These are phyloP conservation scores for Electrona antarctica DNA, from an alignment of 2,113 vertebrate genomes.

Conservation along the genomic window DNA sequence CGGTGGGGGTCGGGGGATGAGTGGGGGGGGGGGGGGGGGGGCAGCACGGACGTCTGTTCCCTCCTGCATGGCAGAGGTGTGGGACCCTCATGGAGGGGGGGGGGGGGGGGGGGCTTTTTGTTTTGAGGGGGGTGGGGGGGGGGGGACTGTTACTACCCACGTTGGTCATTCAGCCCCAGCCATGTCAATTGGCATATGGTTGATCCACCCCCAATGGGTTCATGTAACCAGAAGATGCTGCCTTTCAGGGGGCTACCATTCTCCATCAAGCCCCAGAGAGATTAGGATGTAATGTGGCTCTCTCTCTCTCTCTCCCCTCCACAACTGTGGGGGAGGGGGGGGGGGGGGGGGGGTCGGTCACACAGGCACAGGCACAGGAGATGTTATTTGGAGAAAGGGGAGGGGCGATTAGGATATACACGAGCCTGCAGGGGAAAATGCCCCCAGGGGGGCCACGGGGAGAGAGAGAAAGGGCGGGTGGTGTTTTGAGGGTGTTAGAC, in stretches of 20 bases:
- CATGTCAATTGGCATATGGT: slow-evolving; percentile 96
- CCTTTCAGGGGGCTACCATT: slow-evolving; percentile 91
- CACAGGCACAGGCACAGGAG: slow-evolving; percentile 41
- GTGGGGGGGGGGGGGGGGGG: background rate
- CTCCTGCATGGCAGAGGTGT: slow-evolving; percentile 65
- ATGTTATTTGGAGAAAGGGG: slow-evolving; percentile 13
- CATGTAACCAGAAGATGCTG: slow-evolving; percentile 99
- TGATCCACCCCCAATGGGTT: slow-evolving; percentile 96
- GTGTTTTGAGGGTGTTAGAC: slow-evolving; percentile 17
- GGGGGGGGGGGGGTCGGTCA: slow-evolving; percentile 28
- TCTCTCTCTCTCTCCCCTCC: slow-evolving; percentile 65
- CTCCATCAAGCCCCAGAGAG: slow-evolving; percentile 90
- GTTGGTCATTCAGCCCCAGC: slow-evolving; percentile 80
- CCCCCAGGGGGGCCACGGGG: slow-evolving; percentile 34
- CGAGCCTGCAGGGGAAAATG: slow-evolving; percentile 41
- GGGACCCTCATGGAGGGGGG: slow-evolving; percentile 43
- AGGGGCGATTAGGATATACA: slow-evolving; percentile 47
- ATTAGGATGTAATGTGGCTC: slow-evolving; percentile 95
- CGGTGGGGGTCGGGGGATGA: slow-evolving; percentile 6
- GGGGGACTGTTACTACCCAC: slow-evolving; percentile 72
- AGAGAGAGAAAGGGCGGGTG: background rate
- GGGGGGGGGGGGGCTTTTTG: slow-evolving; percentile 61
- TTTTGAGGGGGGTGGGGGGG: slow-evolving; percentile 54
- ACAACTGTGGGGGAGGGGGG: slow-evolving; percentile 75
- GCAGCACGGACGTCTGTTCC: slow-evolving; percentile 62